Evolutionary conservation across 2,113 vertebrate species (phyloP).

Genomic region (Oceanodroma tethys): DNA sequence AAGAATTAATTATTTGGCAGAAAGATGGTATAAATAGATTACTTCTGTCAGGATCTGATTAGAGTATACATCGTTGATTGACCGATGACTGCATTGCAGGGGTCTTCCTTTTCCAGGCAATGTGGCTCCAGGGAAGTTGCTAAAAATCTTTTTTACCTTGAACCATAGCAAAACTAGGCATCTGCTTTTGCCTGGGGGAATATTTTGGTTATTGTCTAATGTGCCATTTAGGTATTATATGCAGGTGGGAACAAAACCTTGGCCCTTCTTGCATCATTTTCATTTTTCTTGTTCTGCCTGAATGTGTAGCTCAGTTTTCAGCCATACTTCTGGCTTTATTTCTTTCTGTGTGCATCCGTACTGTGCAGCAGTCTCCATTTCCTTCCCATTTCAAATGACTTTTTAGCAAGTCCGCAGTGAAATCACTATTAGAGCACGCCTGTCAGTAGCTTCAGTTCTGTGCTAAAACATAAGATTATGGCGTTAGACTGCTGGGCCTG

Average conservation of each 20-base stretch:
- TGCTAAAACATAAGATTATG: not conserved
- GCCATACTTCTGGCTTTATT: not conserved
- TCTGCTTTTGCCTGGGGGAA: not conserved
- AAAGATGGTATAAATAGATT: conserved; percentile 12
- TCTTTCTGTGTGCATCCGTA: not conserved
- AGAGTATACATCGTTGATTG: not conserved
- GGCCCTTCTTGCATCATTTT: not conserved
- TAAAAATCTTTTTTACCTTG: not conserved
- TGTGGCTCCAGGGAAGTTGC: not conserved
- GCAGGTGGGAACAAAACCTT: not conserved
- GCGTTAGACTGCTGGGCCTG: not conserved
- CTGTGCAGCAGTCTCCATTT: not conserved
- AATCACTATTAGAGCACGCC: not conserved
- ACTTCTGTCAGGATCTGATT: not conserved
- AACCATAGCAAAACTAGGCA: not conserved
- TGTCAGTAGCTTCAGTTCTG: not conserved
- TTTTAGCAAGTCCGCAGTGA: not conserved
- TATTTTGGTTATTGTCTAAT: not conserved
- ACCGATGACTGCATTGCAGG: conserved; percentile 38
- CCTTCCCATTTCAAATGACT: not conserved
- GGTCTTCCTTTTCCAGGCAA: not conserved
- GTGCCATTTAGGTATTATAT: not conserved
- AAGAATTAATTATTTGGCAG: conserved; percentile 46
- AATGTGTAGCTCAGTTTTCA: not conserved
- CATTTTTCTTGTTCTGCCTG: not conserved